Percentiles rank a stretch among this genome's conserved stretches.
Evolutionary conservation across 2,797 vertebrate species (phyloP).

Genomic region (Yasuhikotakia modesta): DNA sequence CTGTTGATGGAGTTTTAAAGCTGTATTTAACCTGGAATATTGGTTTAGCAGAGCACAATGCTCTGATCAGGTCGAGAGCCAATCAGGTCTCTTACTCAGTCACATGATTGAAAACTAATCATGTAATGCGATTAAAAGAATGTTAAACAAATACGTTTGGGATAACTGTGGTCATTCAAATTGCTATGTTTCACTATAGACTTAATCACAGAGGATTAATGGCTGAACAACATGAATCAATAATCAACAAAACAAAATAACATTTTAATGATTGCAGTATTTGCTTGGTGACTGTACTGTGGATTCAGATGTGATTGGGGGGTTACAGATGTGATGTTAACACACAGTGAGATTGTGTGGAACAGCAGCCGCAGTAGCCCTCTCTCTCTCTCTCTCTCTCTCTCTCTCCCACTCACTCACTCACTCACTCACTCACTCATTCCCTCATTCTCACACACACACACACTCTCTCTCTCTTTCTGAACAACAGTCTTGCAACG

Average conservation of each 20-base stretch:
- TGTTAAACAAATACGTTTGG: constrained; percentile 7
- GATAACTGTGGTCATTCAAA: background rate
- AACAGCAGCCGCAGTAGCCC: background rate
- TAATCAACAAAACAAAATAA: background rate
- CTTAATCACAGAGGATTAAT: constrained; percentile 2
- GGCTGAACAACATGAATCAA: constrained; percentile 7
- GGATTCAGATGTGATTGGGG: constrained; percentile 24
- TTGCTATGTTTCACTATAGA: constrained; percentile 2
- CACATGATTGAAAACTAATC: background rate
- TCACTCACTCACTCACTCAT: too few relatives aligned
- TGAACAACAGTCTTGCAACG: too few relatives aligned
- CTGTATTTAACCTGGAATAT: constrained; percentile 14
- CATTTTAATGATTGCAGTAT: background rate
- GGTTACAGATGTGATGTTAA: too few relatives aligned
- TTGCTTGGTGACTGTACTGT: background rate
- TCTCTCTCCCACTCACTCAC: too few relatives aligned
- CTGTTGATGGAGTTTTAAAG: constrained; percentile 4
- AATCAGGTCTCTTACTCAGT: background rate
- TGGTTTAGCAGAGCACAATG: background rate
- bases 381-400: background rate
- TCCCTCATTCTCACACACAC: too few relatives aligned
- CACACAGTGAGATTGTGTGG: constrained; percentile 26
- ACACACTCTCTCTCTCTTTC: background rate
- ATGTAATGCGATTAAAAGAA: background rate
- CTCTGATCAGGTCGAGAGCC: background rate